Conservation (phyloP, 2,888 invertebrate genomes). For the Pyrrhia umbra region DNA sequence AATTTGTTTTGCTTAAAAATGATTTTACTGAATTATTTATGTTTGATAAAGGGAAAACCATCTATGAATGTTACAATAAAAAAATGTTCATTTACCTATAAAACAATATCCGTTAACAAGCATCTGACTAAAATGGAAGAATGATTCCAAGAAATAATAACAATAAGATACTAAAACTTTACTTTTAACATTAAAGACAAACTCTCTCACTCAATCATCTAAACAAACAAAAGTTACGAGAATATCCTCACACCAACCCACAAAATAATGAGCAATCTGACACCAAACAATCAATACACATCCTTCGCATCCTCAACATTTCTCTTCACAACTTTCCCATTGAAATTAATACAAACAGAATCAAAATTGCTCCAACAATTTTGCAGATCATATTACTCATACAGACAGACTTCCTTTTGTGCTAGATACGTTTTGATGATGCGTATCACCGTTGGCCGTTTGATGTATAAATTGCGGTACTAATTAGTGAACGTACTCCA, state of each 20-base stretch:
- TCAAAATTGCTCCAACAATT: constrained; percentile 54
- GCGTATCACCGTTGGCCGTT: constrained; percentile 64
- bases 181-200: constrained; percentile 14
- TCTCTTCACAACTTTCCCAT: constrained; percentile 53
- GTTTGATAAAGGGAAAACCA: too few relatives aligned
- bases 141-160: background rate
- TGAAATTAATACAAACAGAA: constrained; percentile 56
- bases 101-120: too few relatives aligned
- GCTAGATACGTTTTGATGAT: constrained; percentile 61
- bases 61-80: too few relatives aligned
- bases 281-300: constrained; percentile 58
- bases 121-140: too few relatives aligned
- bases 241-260: constrained; percentile 42
- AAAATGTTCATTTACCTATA: too few relatives aligned
- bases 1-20: too few relatives aligned
- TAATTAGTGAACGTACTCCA: constrained; percentile 62
- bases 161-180: background rate
- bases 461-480: constrained; percentile 65
- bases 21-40: background rate
- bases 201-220: constrained; percentile 12
- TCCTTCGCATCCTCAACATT: constrained; percentile 37
- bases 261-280: constrained; percentile 62
- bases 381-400: constrained; percentile 57
- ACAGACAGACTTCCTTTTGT: constrained; percentile 59
- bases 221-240: constrained; percentile 24